Conservation (phyloP, 1,140 invertebrate genomes). For the Parasteatoda tepidariorum region DNA sequence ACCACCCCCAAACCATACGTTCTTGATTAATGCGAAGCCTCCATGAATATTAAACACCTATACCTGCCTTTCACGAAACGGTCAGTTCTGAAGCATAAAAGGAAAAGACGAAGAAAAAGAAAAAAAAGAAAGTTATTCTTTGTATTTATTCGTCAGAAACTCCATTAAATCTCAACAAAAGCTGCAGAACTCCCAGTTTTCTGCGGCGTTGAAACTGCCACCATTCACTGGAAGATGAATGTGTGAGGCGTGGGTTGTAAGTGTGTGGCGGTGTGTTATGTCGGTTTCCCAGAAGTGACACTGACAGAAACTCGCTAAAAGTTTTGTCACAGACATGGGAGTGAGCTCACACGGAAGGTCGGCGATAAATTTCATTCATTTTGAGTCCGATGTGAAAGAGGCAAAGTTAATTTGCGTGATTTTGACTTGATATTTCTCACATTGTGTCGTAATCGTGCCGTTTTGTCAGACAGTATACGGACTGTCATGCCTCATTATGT, state of each 20-base stretch:
- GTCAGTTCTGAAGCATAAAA: constrained; percentile 25
- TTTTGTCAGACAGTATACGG: no score
- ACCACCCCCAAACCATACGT: background rate
- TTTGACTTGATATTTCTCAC: no score
- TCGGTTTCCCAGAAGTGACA: background rate
- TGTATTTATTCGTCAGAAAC: constrained; percentile 23
- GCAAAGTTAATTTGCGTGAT: background rate
- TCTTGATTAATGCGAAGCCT: constrained; percentile 43
- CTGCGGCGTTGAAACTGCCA: background rate
- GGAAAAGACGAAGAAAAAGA: background rate
- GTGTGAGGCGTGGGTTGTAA: background rate
- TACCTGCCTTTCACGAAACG: constrained; percentile 35
- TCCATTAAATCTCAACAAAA: constrained; percentile 45
- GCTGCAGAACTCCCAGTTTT: constrained; percentile 11
- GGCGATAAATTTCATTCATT: no score
- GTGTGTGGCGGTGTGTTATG: no score
- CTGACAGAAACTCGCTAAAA: background rate
- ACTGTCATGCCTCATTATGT: no score
- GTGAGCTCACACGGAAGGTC: background rate
- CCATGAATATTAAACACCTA: constrained; percentile 55
- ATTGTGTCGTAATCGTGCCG: no score
- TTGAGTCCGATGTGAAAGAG: no score
- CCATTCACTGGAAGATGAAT: constrained; percentile 29
- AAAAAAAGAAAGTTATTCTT: constrained; percentile 20
- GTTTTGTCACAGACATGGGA: background rate